These are phyloP conservation scores for Manduca sexta DNA, from an alignment of 1,140 invertebrate species.

Conservation along the genomic window DNA sequence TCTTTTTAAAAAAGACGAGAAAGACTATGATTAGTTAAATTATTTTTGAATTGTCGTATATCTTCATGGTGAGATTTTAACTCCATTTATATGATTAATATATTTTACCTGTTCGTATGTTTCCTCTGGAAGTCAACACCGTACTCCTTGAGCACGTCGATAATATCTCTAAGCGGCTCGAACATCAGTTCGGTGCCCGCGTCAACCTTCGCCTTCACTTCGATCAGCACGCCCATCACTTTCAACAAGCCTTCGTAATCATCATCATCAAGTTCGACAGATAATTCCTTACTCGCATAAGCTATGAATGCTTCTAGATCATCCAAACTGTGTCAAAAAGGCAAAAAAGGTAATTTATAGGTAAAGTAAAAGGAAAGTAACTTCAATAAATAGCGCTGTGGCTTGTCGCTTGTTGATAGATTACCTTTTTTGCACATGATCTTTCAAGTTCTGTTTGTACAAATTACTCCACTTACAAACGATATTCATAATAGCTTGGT, in stretches of 20 bases:
- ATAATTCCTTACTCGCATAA: constrained; percentile 73
- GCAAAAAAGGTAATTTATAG: no score
- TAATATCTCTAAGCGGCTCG: constrained; percentile 85
- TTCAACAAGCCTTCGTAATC: constrained; percentile 77
- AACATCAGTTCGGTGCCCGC: constrained; percentile 82
- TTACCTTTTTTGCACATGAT: constrained; percentile 78
- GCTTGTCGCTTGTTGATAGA: no score
- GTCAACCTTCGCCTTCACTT: constrained; percentile 75
- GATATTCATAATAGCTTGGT: constrained; percentile 82
- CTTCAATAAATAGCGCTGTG: no score
- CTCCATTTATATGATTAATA: not conserved
- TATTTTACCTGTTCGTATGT: constrained; percentile 70
- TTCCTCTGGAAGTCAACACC: constrained; percentile 81
- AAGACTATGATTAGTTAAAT: no score
- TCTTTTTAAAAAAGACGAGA: no score
- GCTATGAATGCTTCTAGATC: constrained; percentile 77
- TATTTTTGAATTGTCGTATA: no score
- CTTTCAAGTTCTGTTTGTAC: constrained; percentile 84
- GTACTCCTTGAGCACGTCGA: constrained; percentile 81
- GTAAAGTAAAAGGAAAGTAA: no score
- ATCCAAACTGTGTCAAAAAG: constrained; percentile 43
- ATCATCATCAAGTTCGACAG: constrained; percentile 76
- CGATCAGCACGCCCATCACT: constrained; percentile 76
- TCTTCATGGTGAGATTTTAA: no score
- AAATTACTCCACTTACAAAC: constrained; percentile 85